These are phyloP conservation scores for Drosophila parabipectinata DNA, from an alignment of 1,140 invertebrate genomes.

Conservation along the genomic window DNA sequence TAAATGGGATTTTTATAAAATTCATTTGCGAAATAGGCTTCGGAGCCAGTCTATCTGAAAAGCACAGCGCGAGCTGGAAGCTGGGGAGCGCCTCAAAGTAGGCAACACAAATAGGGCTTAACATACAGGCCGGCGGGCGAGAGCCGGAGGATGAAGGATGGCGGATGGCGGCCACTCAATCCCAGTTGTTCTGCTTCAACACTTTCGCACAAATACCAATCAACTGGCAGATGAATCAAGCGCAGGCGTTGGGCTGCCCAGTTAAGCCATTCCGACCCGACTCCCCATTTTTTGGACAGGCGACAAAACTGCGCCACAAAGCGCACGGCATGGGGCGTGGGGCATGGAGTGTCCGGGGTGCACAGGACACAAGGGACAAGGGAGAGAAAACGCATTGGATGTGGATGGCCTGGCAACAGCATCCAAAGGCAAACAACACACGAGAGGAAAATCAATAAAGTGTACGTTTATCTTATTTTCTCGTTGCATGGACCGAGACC, in stretches of 20 bases:
- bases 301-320: conserved; percentile 54
- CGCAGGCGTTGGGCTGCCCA: conserved; percentile 64
- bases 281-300: conserved; percentile 47
- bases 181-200: conserved; percentile 58
- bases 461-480: conserved; percentile 70
- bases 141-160: conserved; percentile 31
- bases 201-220: conserved; percentile 63
- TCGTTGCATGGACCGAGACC: conserved; percentile 42
- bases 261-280: conserved; percentile 33
- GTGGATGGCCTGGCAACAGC: conserved; percentile 56
- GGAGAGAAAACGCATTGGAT: conserved; percentile 19
- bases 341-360: background rate
- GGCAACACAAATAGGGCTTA: conserved; percentile 34
- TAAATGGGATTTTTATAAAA: conserved; percentile 6
- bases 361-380: background rate
- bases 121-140: conserved; percentile 13
- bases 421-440: conserved; percentile 38
- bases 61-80: conserved; percentile 1
- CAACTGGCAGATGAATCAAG: conserved; percentile 63
- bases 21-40: conserved; percentile 14
- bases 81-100: conserved; percentile 21
- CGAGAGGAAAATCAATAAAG: conserved; percentile 75
- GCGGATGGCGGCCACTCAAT: conserved; percentile 44
- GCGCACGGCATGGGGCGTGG: conserved; percentile 3
- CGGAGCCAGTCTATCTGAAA: conserved; percentile 7